phyloP scores from a whole-genome alignment of 2,888 invertebrate genomes.

The Synanthedon myopaeformis region DNA sequence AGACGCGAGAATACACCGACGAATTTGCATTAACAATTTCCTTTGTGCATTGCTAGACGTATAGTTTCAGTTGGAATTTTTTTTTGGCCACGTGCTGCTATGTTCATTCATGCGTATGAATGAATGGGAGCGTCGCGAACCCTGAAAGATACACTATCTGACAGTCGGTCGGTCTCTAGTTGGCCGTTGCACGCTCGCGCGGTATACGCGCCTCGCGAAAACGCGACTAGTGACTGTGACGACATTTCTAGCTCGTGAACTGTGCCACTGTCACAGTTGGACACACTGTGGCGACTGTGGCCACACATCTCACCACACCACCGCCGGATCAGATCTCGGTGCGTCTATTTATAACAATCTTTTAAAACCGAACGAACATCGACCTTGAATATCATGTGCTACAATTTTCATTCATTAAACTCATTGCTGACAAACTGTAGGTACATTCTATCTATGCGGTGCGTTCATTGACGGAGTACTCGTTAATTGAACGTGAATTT shows the following conservation, averaged over 20 bases:
- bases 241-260: background rate
- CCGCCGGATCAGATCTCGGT: slow-evolving; percentile 42
- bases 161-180: slow-evolving; percentile 55
- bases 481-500: slow-evolving; percentile 38
- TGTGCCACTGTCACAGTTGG: background rate
- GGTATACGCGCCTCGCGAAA: slow-evolving; percentile 31
- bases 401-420: slow-evolving; percentile 38
- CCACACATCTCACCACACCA: slow-evolving; percentile 14
- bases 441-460: slow-evolving; percentile 15
- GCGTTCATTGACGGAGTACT: slow-evolving; percentile 22
- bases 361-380: slow-evolving; percentile 19
- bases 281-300: background rate
- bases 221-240: background rate
- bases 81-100: slow-evolving; percentile 48
- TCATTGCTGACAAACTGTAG: slow-evolving; percentile 9
- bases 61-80: slow-evolving; percentile 31
- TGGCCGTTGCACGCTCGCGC: slow-evolving; percentile 51
- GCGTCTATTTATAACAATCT: slow-evolving; percentile 44
- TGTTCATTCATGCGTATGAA: slow-evolving; percentile 57
- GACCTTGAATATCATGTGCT: slow-evolving; percentile 38
- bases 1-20: background rate
- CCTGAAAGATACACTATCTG: slow-evolving; percentile 27
- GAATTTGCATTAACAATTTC: background rate
- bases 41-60: slow-evolving; percentile 12
- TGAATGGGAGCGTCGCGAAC: slow-evolving; percentile 38